Base-by-base conservation (phyloP, 1,140 invertebrate genomes). In the Mercenaria mercenaria region DNA sequence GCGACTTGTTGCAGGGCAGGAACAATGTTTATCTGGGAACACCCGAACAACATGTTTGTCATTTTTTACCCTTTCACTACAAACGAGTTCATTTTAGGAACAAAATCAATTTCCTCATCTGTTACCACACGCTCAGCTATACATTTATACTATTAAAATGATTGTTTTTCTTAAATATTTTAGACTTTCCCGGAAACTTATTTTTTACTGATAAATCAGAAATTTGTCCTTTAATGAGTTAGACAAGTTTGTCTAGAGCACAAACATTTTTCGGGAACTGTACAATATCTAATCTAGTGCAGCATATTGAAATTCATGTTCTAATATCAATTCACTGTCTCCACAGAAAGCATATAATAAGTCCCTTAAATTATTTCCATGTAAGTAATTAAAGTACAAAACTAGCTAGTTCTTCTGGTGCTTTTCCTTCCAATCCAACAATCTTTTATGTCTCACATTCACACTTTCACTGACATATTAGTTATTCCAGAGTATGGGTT, bases 381-480 rank as follows among this genome's bases (percentile, higher is more conserved):
- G 77, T 13, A 52, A 8, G n/a, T 80, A 80, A 80, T 80, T 34
- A 56, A 80, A 59, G 32, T 80, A 80, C 18, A 80, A 26, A 32
- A 52, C 47, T 2, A 15, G 47, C 52, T 2, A 80, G n/a, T 59
- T 52, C 47, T 32, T 80, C 47, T 15, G 56, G 29, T 23, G 23
- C 6, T 56, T 80, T 34, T 69, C 26, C 56, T 59, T 80, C 39
- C 43, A n/a, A 23, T 50, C 72, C 11, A 76, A 43, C 37, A 76
- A 23, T 76, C 72, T 56, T 56, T 80, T 80, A 15, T 56, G 29
- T 43, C 37, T 26, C 26, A 29, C 47, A 56, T 80, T 80, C 20
- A 52, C 29, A 80, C 77, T 80, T 59, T 80, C 50, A 26, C 47
- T 56, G 11, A 56, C n/a, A n/a, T n/a, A n/a, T n/a, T n/a, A n/a